Conservation (phyloP, 1,140 invertebrate genomes). For the Euura lappo region DNA sequence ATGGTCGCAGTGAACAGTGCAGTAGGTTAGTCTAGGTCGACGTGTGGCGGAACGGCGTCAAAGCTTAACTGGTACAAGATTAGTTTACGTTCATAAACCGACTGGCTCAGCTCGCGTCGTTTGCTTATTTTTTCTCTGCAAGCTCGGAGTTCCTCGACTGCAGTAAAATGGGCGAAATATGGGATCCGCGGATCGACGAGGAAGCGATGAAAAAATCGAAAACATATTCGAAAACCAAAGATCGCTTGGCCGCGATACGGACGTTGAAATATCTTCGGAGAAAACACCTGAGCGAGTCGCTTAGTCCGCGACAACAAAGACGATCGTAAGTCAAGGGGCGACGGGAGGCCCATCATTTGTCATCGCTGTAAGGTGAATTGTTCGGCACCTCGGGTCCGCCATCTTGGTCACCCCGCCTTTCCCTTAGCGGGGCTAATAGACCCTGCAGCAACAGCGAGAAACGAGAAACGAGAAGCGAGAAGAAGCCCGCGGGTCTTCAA, state of each 20-base stretch:
- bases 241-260: neutral
- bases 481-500: neutral
- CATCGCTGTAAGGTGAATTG: slow-evolving; percentile 34
- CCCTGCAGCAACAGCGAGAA: slow-evolving; percentile 16
- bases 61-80: neutral
- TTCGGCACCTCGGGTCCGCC: slow-evolving; percentile 30
- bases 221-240: neutral
- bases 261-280: slow-evolving; percentile 22
- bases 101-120: neutral
- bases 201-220: neutral
- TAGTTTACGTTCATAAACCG: neutral
- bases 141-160: neutral
- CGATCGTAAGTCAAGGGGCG: slow-evolving; percentile 30
- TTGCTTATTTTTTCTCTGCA: neutral
- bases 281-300: slow-evolving; percentile 29
- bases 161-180: too few species aligned
- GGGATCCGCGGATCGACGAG: neutral
- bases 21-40: neutral
- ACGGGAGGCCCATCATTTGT: slow-evolving; percentile 35
- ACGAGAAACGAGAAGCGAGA: neutral
- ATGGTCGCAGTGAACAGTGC: neutral
- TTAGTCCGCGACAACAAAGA: slow-evolving; percentile 26
- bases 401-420: slow-evolving; percentile 29
- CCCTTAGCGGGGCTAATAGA: slow-evolving; percentile 34
- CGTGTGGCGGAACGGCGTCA: neutral